Percentiles rank a stretch among this genome's conserved stretches.
Conservation (phyloP, 2,113 vertebrate species). For the Danionella cerebrum region DNA sequence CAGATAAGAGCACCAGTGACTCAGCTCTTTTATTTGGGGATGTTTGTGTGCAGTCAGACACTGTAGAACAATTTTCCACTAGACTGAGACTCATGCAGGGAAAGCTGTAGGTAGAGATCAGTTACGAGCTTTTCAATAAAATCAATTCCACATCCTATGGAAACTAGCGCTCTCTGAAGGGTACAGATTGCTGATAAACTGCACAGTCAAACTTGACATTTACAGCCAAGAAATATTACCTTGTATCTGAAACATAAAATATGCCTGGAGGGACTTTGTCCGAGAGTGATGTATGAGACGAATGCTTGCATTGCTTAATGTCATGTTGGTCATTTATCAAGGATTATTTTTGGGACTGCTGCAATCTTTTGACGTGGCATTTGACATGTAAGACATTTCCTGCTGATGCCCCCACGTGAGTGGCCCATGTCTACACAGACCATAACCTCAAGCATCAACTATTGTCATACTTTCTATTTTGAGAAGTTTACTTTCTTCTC, state of each 20-base stretch:
- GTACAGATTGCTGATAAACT: slow-evolving; percentile 9
- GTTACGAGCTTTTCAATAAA: slow-evolving; percentile 9
- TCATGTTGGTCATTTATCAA: slow-evolving; percentile 29
- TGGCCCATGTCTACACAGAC: neutral
- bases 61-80: neutral
- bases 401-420: neutral
- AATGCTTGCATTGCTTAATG: slow-evolving; percentile 26
- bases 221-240: slow-evolving; percentile 9
- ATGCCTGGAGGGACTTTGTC: neutral
- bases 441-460: neutral
- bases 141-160: slow-evolving; percentile 16
- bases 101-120: neutral
- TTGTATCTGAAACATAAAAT: slow-evolving; percentile 19
- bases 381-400: slow-evolving; percentile 22
- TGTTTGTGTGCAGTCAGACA: slow-evolving; percentile 1
- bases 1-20: neutral
- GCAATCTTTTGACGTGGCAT: slow-evolving; percentile 17
- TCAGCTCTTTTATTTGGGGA: neutral
- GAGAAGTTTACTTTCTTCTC: slow-evolving; percentile 26
- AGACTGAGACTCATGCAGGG: neutral
- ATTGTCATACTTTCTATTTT: neutral
- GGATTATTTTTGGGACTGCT: slow-evolving; percentile 6
- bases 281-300: slow-evolving; percentile 20
- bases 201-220: slow-evolving; percentile 14
- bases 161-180: slow-evolving; percentile 7